These are phyloP conservation scores for Pristis pectinata DNA, from an alignment of 2,797 vertebrate species.

Conservation along the genomic window DNA sequence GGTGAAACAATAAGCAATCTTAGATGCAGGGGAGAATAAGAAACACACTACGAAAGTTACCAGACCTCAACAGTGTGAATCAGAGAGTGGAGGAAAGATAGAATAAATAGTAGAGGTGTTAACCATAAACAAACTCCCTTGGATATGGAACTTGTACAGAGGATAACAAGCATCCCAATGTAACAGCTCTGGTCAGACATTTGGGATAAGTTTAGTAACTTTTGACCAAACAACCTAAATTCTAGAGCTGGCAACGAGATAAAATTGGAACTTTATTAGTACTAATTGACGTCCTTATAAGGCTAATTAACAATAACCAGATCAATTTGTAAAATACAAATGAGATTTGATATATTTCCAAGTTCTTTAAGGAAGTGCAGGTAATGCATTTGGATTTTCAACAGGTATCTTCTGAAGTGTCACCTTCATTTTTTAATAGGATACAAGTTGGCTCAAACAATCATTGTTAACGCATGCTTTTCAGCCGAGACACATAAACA, in stretches of 20 bases:
- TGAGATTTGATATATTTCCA: not conserved
- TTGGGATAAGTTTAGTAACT: not conserved
- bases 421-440: not conserved
- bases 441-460: not conserved
- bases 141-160: not conserved
- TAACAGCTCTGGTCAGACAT: not conserved
- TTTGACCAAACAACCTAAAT: not conserved
- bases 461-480: too few relatives aligned
- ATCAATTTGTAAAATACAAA: not conserved
- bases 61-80: not conserved
- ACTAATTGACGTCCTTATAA: not conserved
- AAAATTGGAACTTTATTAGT: not conserved
- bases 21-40: not conserved
- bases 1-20: not conserved
- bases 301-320: not conserved
- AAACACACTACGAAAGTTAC: not conserved
- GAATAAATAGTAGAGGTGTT: not conserved
- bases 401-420: not conserved
- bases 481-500: too few relatives aligned
- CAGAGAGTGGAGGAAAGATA: not conserved
- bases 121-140: not conserved
- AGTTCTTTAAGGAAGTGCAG: not conserved
- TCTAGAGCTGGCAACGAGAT: not conserved
- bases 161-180: not conserved
- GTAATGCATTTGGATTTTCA: not conserved